Evolutionary conservation across 2,888 invertebrate genomes (phyloP), one percentile per base, ranked within the genome.

Genomic region (Clivina fossor): DNA sequence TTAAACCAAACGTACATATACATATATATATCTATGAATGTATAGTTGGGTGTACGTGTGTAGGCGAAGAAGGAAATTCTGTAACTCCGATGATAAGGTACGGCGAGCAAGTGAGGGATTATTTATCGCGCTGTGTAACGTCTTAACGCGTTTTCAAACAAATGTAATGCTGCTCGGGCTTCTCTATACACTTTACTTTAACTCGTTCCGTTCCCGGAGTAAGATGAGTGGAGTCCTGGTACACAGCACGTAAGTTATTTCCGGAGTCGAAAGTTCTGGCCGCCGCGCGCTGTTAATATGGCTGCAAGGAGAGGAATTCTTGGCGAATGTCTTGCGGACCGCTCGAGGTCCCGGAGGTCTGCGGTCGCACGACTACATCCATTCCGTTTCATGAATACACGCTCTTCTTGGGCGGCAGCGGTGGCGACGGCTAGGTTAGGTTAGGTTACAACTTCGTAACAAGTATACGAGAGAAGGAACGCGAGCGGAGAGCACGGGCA

Each of bases 301-400:
- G 66, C 67, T 65, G 62, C 62, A 67, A 67, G n/a, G n/a, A n/a
- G 68, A 70, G 70, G 67, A 71, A 72, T 71, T 72, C 71, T 71
- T 69, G 70, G 69, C 63, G 66, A 55, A 55, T 62, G 63, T 63
- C 64, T 66, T 64, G 66, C 62, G 64, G 67, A 66, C 66, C 67
- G 65, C 66, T 68, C 69, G 67, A 68, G 67, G 66, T 71, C 71
- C 69, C 69, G 68, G 71, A 72, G 72, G 71, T 69, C 66, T 74
- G 73, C 70, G 74, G 74, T 74, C 71, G 67, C 66, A 66, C 65
- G 66, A 69, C 30, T 55, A 71, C 73, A 72, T 73, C 71, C 70
- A 73, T 74, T 73, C 70, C 67, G 65, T 65, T 70, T 71, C 70
- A 69, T 69, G 69, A 69, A 67, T 57, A 57, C 57, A 51, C 55